Conservation (phyloP, 2,888 invertebrate genomes). For the Dolomedes plantarius region DNA sequence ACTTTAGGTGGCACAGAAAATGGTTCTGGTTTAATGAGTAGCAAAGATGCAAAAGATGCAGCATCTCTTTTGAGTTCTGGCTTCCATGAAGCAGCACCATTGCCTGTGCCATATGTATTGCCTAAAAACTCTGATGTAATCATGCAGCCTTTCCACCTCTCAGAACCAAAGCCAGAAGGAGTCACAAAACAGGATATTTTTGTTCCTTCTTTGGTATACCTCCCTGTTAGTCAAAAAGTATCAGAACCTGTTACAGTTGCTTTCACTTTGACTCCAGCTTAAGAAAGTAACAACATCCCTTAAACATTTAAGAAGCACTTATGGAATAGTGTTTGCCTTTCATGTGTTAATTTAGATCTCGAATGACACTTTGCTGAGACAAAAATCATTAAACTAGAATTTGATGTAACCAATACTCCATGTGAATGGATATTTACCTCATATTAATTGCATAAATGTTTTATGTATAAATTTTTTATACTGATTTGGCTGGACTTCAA, state of each 20-base stretch:
- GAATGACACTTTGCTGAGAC: neutral
- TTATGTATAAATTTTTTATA: neutral
- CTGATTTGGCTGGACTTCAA: neutral
- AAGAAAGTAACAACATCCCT: conserved; percentile 76
- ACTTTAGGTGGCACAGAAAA: conserved; percentile 31
- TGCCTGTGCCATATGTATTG: conserved; percentile 76
- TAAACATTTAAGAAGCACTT: neutral
- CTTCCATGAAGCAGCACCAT: conserved; percentile 72
- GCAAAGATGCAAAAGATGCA: conserved; percentile 27
- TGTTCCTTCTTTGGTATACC: conserved; percentile 93
- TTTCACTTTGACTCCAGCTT: conserved; percentile 95
- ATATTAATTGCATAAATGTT: neutral
- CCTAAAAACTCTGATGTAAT: conserved; percentile 80
- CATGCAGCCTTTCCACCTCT: conserved; percentile 94
- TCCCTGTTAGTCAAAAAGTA: conserved; percentile 92
- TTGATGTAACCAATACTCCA: neutral
- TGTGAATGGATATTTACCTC: conserved; percentile 3
- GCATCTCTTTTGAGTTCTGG: conserved; percentile 42
- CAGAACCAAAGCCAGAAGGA: conserved; percentile 79
- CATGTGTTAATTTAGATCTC: conserved; percentile 13
- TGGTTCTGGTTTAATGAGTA: conserved; percentile 29
- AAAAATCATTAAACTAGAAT: neutral
- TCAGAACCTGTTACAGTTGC: conserved; percentile 91
- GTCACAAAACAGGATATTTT: conserved; percentile 80
- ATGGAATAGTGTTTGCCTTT: neutral